Conservation (phyloP, 2,797 vertebrate genomes). For the Alosa sapidissima region DNA sequence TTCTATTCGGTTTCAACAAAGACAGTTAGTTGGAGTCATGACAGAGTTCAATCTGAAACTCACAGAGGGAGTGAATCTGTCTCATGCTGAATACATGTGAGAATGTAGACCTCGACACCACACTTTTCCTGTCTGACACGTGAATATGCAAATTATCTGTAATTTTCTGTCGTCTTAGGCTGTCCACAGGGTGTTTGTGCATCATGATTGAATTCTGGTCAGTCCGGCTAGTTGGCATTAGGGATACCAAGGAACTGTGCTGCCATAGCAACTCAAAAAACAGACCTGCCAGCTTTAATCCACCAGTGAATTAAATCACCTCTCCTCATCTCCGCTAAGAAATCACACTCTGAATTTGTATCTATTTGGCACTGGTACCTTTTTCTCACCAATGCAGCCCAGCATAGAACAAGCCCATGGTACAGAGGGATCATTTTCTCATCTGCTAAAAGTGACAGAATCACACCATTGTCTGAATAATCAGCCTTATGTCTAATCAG, state of each 20-base stretch:
- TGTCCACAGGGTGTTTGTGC: neutral
- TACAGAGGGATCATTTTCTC: neutral
- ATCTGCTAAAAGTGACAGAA: neutral
- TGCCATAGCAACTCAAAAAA: constrained; percentile 18
- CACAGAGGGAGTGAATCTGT: neutral
- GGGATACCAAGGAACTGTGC: neutral
- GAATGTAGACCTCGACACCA: neutral
- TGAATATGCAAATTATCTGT: neutral
- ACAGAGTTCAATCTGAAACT: neutral
- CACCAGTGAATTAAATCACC: constrained; percentile 1
- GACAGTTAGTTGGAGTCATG: neutral
- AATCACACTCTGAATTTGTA: neutral
- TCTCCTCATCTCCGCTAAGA: neutral
- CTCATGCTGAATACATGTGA: neutral
- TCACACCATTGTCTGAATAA: neutral
- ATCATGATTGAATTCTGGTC: constrained; percentile 1
- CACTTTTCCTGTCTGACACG: neutral
- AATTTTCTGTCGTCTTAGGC: neutral
- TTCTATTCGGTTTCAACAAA: neutral
- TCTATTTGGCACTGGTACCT: neutral
- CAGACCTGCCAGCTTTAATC: constrained; percentile 4
- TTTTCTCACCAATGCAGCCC: neutral
- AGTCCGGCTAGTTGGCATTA: neutral
- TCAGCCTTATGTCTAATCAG: neutral
- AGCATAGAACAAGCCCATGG: neutral